Evolutionary conservation across 2,113 vertebrate genomes (phyloP).

Genomic region (Camelus dromedarius): DNA sequence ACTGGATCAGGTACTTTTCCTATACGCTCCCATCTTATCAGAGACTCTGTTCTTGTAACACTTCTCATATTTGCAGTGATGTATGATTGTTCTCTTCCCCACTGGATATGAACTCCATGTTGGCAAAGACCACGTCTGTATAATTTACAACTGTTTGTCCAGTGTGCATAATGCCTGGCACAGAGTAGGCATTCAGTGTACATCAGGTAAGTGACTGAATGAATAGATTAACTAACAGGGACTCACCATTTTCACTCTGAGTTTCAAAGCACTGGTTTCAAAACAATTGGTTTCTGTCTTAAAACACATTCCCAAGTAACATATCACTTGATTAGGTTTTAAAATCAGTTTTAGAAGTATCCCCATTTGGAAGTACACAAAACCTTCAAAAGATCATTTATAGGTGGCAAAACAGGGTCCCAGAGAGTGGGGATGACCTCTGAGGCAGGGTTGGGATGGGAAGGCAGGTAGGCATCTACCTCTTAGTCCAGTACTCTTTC

Average conservation of each 20-base stretch:
- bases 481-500: neutral
- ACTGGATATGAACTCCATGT: neutral
- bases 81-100: neutral
- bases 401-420: neutral
- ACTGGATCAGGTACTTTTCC: neutral
- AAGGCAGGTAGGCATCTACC: fast-evolving
- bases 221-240: neutral
- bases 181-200: neutral
- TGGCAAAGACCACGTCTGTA: neutral
- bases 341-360: neutral
- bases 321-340: neutral
- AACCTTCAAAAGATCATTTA: neutral
- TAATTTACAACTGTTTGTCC: neutral
- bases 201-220: neutral
- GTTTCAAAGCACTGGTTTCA: conserved; percentile 31
- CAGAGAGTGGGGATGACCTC: neutral
- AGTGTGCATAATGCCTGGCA: fast-evolving
- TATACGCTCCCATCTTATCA: neutral
- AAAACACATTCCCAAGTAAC: neutral
- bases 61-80: neutral
- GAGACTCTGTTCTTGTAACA: neutral
- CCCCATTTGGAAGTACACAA: neutral
- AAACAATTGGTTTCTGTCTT: neutral
- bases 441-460: neutral
- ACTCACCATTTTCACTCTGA: neutral